These are phyloP conservation scores for Branchipolynoe longqiensis DNA, from an alignment of 2,888 invertebrate species.

Conservation along the genomic window DNA sequence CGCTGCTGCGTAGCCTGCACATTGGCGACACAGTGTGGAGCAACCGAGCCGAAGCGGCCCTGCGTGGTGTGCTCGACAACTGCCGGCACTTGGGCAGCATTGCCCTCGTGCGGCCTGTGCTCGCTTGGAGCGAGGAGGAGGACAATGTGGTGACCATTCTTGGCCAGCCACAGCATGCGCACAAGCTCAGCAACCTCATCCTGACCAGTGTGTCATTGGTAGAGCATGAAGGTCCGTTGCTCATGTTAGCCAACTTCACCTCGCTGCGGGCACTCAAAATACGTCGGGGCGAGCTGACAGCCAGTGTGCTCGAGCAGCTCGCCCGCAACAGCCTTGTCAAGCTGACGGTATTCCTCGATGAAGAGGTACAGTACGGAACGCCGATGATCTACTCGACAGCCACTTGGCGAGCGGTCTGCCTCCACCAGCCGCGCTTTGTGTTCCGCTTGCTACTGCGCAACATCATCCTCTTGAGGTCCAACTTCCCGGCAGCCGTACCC, in stretches of 20 bases:
- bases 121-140: constrained; percentile 38
- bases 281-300: constrained; percentile 21
- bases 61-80: neutral
- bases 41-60: constrained; percentile 1
- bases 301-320: constrained; percentile 9
- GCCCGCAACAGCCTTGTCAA: neutral
- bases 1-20: constrained; percentile 6
- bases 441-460: constrained; percentile 8
- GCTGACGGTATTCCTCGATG: constrained; percentile 34
- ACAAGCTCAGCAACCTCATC: constrained; percentile 9
- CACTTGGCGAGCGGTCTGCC: neutral
- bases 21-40: constrained; percentile 34
- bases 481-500: constrained; percentile 23
- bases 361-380: constrained; percentile 36
- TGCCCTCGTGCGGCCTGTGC: constrained; percentile 19
- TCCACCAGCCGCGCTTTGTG: neutral
- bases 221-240: constrained; percentile 30
- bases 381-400: constrained; percentile 26
- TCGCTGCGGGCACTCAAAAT: constrained; percentile 19
- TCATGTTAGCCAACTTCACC: constrained; percentile 3
- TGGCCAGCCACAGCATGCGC: neutral
- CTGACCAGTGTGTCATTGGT: constrained; percentile 38
- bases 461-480: constrained; percentile 26
- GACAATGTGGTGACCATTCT: constrained; percentile 41
- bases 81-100: neutral